Evolutionary conservation across 2,113 vertebrate species (phyloP), one percentile per base, ranked within the genome.

Genomic region (Chaetops frenatus): DNA sequence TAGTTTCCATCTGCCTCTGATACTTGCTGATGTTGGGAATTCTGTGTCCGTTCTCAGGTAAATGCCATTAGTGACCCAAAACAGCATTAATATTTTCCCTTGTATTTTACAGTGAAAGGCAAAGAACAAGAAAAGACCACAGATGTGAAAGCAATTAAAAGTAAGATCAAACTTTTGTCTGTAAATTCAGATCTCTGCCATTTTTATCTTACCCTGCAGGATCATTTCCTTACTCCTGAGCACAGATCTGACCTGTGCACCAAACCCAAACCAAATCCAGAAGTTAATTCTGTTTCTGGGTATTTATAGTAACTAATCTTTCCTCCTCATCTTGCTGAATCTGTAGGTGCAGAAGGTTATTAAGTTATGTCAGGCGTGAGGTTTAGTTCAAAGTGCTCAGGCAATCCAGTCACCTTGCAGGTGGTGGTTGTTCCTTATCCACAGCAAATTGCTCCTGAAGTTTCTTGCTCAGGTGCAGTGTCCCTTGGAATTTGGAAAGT

Each of bases 91-190:
- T 12, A 1, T 71, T 81, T 96, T 44, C 58, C 51, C 84, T 96
- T 97, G 79, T 97, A 15, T 97, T 94, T 98, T 96, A 38, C 97
- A 99, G 99, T 98, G 96, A 99, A 99, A 99, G 98, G 98, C 98
- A 99, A 98, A 98, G 99, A 99, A 97, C 98, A 98, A 60, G 99
- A 99, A 94, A 99, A 98, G 97, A 97, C 96, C 86, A 94, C 98
- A 48, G 99, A 99, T 96, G 96, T 96, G 92, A 99, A 98, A 98
- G 94, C 97, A 95, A 95, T 96, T 96, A 98, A 98, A 98, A 98
- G 99, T 99, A 98, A 98, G 98, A 96, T 92, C 29, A 47, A 33
- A 40, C 25, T 53, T 66, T 24, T 72, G 21, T 47, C 33, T 87
- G 7, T 64, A 44, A 78, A 79, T 54, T 88, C 31, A 64, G n/a